These are phyloP conservation scores for Catharus bicknelli DNA, from an alignment of 2,113 vertebrate genomes.

Conservation along the genomic window DNA sequence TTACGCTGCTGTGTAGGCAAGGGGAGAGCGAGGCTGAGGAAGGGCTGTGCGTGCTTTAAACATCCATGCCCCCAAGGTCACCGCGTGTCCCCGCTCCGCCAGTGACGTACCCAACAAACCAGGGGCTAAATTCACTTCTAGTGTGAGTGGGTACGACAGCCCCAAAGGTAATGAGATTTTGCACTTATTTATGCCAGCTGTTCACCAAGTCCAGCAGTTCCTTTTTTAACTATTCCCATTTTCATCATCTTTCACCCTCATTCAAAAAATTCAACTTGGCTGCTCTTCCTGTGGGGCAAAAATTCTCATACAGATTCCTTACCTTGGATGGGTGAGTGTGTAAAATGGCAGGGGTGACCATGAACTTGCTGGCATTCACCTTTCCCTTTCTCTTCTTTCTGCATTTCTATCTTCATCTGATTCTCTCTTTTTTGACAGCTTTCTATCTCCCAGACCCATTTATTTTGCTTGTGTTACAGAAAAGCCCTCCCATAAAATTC, in stretches of 20 bases:
- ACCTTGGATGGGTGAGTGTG: background rate
- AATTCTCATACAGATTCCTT: background rate
- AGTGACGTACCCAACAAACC: accelerated
- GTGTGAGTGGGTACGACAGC: background rate
- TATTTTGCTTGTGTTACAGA: background rate
- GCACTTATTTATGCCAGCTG: background rate
- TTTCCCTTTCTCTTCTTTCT: background rate
- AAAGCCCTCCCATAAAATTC: background rate
- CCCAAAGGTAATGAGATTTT: background rate
- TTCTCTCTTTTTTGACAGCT: background rate
- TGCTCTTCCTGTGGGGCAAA: background rate
- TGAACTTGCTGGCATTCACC: background rate
- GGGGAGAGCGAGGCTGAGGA: background rate
- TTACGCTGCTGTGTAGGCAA: background rate
- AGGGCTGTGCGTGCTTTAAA: background rate
- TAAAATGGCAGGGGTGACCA: background rate
- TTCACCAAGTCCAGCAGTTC: background rate
- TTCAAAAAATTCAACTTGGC: background rate
- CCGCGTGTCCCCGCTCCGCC: accelerated
- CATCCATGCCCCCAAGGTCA: background rate
- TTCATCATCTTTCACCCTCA: background rate
- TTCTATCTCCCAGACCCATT: background rate
- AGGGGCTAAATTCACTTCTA: background rate
- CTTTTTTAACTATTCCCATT: background rate
- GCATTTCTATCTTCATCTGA: background rate